Conservation (phyloP, 2,888 invertebrate species). For the Andrena trimmerana region DNA sequence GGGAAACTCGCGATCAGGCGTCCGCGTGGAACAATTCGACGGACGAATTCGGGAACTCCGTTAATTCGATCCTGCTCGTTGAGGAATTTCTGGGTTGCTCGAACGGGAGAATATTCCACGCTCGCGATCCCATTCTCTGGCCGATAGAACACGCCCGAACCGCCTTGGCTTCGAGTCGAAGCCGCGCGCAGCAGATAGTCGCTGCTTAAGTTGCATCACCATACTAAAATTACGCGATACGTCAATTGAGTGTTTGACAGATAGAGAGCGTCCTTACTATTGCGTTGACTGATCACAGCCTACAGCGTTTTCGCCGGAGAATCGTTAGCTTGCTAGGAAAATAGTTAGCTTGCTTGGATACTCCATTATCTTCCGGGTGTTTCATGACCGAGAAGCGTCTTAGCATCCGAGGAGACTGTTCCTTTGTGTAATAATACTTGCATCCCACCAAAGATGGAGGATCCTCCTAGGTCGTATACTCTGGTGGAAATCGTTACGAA, state of each 20-base stretch:
- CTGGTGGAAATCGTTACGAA: no score
- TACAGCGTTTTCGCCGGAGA: neutral
- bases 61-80: slow-evolving; percentile 13
- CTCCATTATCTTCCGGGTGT: no score
- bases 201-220: slow-evolving; percentile 62
- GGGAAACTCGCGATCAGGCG: neutral
- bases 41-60: neutral
- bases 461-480: no score
- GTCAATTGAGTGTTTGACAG: slow-evolving; percentile 65
- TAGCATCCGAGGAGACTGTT: no score
- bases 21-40: slow-evolving; percentile 2
- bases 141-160: slow-evolving; percentile 1
- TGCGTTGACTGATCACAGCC: slow-evolving; percentile 51
- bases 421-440: no score
- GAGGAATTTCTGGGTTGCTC: neutral
- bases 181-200: slow-evolving; percentile 16
- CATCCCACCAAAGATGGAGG: no score
- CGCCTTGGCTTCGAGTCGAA: slow-evolving; percentile 36
- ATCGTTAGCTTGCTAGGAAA: neutral
- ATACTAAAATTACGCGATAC: slow-evolving; percentile 66
- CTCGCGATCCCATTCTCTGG: neutral
- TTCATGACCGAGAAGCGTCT: no score
- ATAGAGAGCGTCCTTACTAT: slow-evolving; percentile 54
- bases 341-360: neutral
- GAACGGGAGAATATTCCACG: neutral